Evolutionary conservation across 2,888 invertebrate species (phyloP), one percentile per base, ranked within the genome.

Genomic region (Perizoma affinitatum): DNA sequence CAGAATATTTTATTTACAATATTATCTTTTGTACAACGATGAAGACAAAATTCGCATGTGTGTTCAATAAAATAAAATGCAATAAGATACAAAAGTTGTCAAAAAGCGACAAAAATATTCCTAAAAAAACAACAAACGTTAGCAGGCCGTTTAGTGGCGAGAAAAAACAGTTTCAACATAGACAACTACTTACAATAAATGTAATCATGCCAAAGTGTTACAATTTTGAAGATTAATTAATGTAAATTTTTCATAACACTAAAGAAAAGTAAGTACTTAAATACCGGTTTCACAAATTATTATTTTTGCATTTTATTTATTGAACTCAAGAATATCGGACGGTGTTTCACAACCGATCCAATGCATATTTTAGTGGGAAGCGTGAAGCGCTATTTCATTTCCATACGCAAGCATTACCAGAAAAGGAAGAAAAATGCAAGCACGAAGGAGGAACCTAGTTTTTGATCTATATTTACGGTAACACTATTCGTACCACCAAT

Each of bases 41-140:
- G 80, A 82, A 76, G 76, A 82, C 82, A 82, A 80, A 85, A 83
- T 78, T 78, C 67, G 79, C 79, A 83, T 74, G 80, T 82, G 84
- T 82, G 84, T 89, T 86, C 86, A 88, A 86, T 81, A 86, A 86
- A 90, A 89, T 87, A 90, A 90, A 90, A 87, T 88, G 88, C 87
- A 88, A 86, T 81, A 84, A 82, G 70, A 67, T 76, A 83, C 58
- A 79, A 83, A 80, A 82, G 58, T 75, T 79, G 77, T 84, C 82
- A 76, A 82, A 83, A 84, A 74, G 70, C 74, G 80, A 83, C 79
- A 78, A 84, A 80, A 82, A 82, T 71, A 76, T 75, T 73, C 76
- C 71, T 78, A 82, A 72, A 80, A 80, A 44, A 78, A 78, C 67
- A 70, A 73, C 69, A 67, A 68, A 72, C 70, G 55, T 67, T 68